Conservation (phyloP, 2,113 vertebrate genomes). For the Agapornis roseicollis region DNA sequence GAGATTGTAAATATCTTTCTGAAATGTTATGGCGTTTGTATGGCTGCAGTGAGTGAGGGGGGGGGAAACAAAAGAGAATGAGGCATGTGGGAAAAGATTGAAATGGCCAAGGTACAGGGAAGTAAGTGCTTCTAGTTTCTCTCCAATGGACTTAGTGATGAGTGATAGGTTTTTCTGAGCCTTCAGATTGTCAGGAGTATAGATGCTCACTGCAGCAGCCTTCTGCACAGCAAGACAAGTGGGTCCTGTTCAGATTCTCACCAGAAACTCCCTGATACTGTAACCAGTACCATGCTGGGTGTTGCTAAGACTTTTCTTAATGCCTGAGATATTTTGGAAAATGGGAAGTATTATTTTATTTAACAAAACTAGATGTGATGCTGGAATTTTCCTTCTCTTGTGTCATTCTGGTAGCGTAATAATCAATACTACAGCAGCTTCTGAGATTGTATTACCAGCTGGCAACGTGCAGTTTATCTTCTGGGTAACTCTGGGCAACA, state of each 20-base stretch:
- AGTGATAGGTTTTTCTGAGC: neutral
- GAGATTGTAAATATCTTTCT: slow-evolving; percentile 32
- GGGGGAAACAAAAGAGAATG: neutral
- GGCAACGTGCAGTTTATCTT: neutral
- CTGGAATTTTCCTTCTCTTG: neutral
- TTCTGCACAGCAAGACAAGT: neutral
- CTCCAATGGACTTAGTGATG: neutral
- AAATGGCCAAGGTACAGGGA: neutral
- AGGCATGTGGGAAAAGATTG: slow-evolving; percentile 10
- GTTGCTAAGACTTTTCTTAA: neutral
- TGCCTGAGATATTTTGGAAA: neutral
- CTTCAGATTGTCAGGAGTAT: neutral
- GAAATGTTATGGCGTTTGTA: neutral
- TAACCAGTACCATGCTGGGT: neutral
- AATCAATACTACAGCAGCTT: neutral
- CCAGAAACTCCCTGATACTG: neutral
- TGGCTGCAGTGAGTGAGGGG: neutral
- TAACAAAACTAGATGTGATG: neutral
- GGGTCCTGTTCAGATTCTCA: neutral
- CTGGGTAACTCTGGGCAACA: neutral
- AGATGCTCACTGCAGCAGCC: neutral
- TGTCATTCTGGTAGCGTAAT: neutral
- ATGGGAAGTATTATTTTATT: neutral
- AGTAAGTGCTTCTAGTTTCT: neutral
- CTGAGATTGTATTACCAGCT: neutral